Base-by-base conservation (phyloP, 2,888 invertebrate genomes). In the Oscheius sp. region DNA sequence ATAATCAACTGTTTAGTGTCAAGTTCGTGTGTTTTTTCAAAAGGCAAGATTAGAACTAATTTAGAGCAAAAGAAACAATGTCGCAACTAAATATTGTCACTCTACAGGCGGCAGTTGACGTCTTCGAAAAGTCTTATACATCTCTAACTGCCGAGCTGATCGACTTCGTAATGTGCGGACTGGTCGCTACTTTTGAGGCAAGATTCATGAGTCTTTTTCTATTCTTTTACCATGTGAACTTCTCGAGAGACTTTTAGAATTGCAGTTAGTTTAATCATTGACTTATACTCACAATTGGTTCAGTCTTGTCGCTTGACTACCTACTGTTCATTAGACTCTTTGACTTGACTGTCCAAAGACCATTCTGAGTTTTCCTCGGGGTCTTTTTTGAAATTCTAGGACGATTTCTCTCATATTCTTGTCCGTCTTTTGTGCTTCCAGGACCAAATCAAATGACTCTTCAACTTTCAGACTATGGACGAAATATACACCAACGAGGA, bases 121-220 rank as follows among this genome's bases (percentile, higher is more conserved):
- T 33, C 11, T 21, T 65, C n/a, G 9, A 5, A 13, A 57, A 7
- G 13, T 10, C 47, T 10, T 65, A 37, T 53, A 37, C 42, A 4
- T 33, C 29, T n/a, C 10, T 62, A 7, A n/a, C 21, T 10, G 3
- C 63, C 2, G 65, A 47, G 32, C 50, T 75, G 7, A 47, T 74
- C 9, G 81, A 82, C 60, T 79, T 74, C 55, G n/a, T 76, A 35
- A 59, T 79, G 10, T 80, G 79, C 58, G 79, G 79, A 55, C 51
- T 80, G 21, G 77, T 80, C 9, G 73, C 76, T 0, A 59, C 74
- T 42, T 68, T 82, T 7, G 78, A 79, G 58, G 80, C 76, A 33
- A 48, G 65, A 63, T 11, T 21, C 21, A 21, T 21, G 37, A 21
- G 21, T 21, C 21, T 42, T 7, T 42, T 42, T 42, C 42, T 42